Evolutionary conservation across 2,888 invertebrate species (phyloP), one percentile per base, ranked within the genome.

Genomic region (Nyleta sp.): DNA sequence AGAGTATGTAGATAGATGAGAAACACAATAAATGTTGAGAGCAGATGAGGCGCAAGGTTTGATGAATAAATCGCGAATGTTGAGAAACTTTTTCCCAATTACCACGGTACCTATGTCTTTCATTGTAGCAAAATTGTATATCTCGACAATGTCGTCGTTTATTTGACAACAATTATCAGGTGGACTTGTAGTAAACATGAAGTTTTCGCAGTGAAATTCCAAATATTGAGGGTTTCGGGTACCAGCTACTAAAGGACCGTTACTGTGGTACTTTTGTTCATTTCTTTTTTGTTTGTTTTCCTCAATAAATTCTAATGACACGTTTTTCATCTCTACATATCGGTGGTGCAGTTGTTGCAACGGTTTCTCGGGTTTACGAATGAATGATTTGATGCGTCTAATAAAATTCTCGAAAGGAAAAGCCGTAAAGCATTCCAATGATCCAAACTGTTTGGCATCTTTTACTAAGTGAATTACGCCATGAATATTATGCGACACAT

Each of bases 401-500:
- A 46, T 46, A 11, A 46, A 46, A 22, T 46, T 46, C 10, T 46
- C 46, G n/a, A 46, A 46, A n/a, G 20, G 22, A 10, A 46, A 46
- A 11, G 46, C 46, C 18, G 7, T 20, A 20, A 46, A 46, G 13
- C 22, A 22, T 13, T 46, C 46, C 11, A 46, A 5, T 10, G 46
- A 46, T 20, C 46, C 46, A 20, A 20, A 20, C 7, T 20, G 1
- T 46, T 4, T 22, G 8, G 20, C 46, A 20, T 46, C 46, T 8
- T 46, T 10, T 11, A 20, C 22, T n/a, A 46, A 22, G n/a, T 46
- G 22, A 8, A 22, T 2, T 11, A 46, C 7, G 3, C 22, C n/a
- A 11, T 46, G 46, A n/a, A 46, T 20, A 46, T 46, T 46, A 46
- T 46, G 46, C 5, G 46, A 46, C n/a, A 46, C 22, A 22, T 46